phyloP scores from a whole-genome alignment of 2,888 invertebrate species.

The Thumatha senex region DNA sequence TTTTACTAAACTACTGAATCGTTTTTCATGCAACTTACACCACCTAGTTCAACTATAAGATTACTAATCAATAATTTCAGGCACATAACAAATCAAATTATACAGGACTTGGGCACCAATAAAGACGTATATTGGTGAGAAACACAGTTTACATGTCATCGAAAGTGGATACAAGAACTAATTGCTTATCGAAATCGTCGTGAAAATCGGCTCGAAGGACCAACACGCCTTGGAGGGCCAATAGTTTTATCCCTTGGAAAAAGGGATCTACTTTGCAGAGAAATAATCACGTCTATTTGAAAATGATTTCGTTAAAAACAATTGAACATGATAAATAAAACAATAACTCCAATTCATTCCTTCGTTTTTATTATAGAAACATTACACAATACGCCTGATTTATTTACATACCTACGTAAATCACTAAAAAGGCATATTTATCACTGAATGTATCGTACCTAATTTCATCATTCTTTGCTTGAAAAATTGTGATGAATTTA shows the following conservation, averaged over 20 bases:
- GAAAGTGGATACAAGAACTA: neutral
- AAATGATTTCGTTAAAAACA: too few species aligned
- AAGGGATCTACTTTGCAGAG: too few species aligned
- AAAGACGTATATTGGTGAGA: conserved; percentile 88
- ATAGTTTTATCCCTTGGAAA: too few species aligned
- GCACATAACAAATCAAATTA: conserved; percentile 85
- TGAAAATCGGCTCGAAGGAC: too few species aligned
- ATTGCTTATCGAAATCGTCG: neutral
- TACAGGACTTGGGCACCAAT: conserved; percentile 85
- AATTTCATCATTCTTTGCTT: conserved; percentile 6
- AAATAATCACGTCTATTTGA: too few species aligned
- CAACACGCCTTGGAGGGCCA: too few species aligned
- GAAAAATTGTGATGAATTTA: conserved; percentile 1
- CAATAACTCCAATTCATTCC: conserved; percentile 14
- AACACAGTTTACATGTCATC: neutral
- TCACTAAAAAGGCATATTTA: conserved; percentile 37
- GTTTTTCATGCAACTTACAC: too few species aligned
- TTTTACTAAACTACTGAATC: too few species aligned
- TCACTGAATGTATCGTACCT: conserved; percentile 30
- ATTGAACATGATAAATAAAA: neutral
- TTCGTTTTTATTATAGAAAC: conserved; percentile 50
- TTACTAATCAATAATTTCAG: conserved; percentile 53
- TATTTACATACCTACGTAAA: conserved; percentile 25
- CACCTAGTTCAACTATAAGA: neutral
- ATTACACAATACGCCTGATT: conserved; percentile 45